Conservation (phyloP, 2,888 invertebrate genomes). For the Chymomyza procnemis region DNA sequence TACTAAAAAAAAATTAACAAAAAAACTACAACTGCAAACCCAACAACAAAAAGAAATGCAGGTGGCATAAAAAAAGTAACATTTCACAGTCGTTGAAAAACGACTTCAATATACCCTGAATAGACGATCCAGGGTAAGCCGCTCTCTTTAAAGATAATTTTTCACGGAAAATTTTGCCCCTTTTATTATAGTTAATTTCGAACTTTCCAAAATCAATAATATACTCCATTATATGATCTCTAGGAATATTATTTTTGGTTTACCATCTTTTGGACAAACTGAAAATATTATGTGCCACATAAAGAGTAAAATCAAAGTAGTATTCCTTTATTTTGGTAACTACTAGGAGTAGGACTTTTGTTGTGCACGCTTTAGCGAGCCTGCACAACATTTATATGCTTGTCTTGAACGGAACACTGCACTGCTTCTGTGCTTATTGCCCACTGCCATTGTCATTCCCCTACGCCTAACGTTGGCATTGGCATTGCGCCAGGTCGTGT, state of each 20-base stretch:
- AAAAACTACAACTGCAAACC: slow-evolving; percentile 16
- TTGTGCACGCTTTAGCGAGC: slow-evolving; percentile 49
- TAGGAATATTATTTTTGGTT: no score
- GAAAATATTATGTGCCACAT: neutral
- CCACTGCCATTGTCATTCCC: slow-evolving; percentile 19
- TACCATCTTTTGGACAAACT: neutral
- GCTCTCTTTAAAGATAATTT: no score
- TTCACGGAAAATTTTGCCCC: no score
- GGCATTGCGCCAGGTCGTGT: slow-evolving; percentile 14
- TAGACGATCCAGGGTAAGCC: no score
- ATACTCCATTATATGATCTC: no score
- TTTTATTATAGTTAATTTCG: no score
- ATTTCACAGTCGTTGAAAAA: neutral
- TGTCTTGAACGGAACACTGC: slow-evolving; percentile 19
- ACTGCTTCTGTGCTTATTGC: neutral
- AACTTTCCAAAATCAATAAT: no score
- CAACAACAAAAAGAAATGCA: slow-evolving; percentile 9
- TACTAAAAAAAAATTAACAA: slow-evolving; percentile 8
- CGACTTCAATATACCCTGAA: neutral
- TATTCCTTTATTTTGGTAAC: neutral
- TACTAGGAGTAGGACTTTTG: neutral
- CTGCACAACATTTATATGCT: slow-evolving; percentile 65
- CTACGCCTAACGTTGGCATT: slow-evolving; percentile 12
- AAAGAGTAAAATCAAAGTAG: neutral
- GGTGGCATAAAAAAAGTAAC: neutral